A percentile compares a stretch with the other conserved stretches of the same genome.
Evolutionary conservation across 2,797 vertebrate genomes (phyloP).

Genomic region (Xiphophorus birchmanni): DNA sequence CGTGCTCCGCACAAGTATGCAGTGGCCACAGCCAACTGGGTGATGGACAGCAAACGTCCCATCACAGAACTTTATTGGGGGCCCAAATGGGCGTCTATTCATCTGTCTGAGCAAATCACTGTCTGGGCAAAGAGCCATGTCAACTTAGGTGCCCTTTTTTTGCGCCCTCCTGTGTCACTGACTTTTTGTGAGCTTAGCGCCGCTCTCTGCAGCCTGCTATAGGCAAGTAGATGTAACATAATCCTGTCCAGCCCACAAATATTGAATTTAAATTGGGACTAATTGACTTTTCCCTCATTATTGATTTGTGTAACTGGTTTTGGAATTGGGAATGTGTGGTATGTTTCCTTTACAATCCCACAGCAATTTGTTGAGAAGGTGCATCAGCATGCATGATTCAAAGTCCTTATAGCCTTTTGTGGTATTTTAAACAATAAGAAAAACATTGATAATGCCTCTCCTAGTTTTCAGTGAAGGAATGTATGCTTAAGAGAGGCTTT

Average conservation of each 20-base stretch:
- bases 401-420: constrained; percentile 17
- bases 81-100: constrained; percentile 74
- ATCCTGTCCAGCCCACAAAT: not conserved
- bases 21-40: constrained; percentile 74
- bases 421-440: constrained; percentile 3
- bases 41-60: constrained; percentile 77
- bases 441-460: not conserved
- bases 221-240: constrained; percentile 56
- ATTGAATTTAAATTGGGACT: not conserved
- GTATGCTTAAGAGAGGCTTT: not conserved
- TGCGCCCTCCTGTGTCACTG: constrained; percentile 70
- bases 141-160: constrained; percentile 76
- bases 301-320: not conserved
- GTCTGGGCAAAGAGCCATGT: constrained; percentile 74
- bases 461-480: not conserved
- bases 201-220: constrained; percentile 61
- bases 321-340: constrained; percentile 15
- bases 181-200: constrained; percentile 68
- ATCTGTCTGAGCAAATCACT: constrained; percentile 77
- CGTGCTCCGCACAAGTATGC: constrained; percentile 74
- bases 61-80: constrained; percentile 71
- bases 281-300: constrained; percentile 3
- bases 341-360: constrained; percentile 18
- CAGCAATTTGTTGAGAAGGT: not conserved
- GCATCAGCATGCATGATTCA: constrained; percentile 5